Evolutionary conservation across 2,888 invertebrate genomes (phyloP).

Genomic region (Drosophila mulleri): DNA sequence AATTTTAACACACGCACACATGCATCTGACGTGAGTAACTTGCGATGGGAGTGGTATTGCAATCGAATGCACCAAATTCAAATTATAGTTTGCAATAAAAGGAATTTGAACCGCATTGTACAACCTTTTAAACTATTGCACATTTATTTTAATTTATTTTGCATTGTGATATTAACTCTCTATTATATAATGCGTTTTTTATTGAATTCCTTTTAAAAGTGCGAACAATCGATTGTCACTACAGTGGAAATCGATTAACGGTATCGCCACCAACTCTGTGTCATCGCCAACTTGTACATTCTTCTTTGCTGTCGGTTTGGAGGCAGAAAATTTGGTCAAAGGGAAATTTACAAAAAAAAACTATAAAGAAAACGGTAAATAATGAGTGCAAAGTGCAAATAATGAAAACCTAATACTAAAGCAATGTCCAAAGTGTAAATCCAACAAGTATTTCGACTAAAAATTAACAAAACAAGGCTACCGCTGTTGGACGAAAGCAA

Average conservation of each 20-base stretch:
- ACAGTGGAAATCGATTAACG: slow-evolving; percentile 37
- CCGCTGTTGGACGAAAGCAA: slow-evolving; percentile 56
- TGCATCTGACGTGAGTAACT: slow-evolving; percentile 38
- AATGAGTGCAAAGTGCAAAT: slow-evolving; percentile 60
- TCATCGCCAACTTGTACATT: slow-evolving; percentile 62
- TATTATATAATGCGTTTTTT: slow-evolving; percentile 38
- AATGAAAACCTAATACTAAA: slow-evolving; percentile 12
- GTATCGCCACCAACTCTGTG: slow-evolving; percentile 38
- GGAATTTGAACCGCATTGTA: no score
- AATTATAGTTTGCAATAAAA: slow-evolving; percentile 6
- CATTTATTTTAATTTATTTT: neutral
- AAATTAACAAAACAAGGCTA: slow-evolving; percentile 49
- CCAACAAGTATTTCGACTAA: slow-evolving; percentile 11
- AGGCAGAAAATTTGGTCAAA: slow-evolving; percentile 67
- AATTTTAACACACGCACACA: slow-evolving; percentile 49
- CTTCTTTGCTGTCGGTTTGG: slow-evolving; percentile 62
- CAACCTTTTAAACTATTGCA: neutral
- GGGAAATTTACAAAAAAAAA: slow-evolving; percentile 54
- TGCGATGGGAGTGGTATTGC: slow-evolving; percentile 41
- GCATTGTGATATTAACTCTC: neutral
- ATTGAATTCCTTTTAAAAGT: neutral
- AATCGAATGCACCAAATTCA: slow-evolving; percentile 13
- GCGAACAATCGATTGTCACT: slow-evolving; percentile 41
- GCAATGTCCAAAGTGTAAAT: slow-evolving; percentile 35
- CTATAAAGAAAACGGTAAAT: slow-evolving; percentile 61